Base-by-base conservation (phyloP, 2,797 vertebrate genomes). In the Myoxocephalus aenaeus region DNA sequence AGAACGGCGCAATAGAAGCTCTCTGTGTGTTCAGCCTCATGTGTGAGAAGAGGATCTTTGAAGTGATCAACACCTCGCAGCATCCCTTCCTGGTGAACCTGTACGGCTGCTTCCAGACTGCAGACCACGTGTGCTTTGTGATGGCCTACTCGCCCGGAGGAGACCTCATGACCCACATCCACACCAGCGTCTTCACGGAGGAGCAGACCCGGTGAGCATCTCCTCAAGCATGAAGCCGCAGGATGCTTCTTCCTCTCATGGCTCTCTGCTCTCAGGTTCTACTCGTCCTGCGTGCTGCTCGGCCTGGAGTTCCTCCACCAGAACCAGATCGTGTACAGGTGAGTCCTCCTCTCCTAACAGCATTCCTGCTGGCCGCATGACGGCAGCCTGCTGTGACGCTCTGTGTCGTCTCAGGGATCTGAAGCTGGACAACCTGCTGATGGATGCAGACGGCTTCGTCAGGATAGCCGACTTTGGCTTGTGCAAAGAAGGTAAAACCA, bases 131-230 rank as follows among this genome's bases (percentile, higher is more conserved):
- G 69, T 99, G 98, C 85, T 99, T 99, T 2, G 96, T 99, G 80
- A 99, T 98, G 81, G 97, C 97, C 77, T 99, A 99, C 72, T 96
- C 96, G 1, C 96, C 97, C 0, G 98, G 98, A 0, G 98, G 98
- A 40, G 98, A 99, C 93, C 96, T 99, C 34, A 99, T 99, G 98
- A 98, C 96, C 51, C 98, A 96, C 90, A 98, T 99, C 73, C 97
- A 97, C 4, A 93, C 92, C 68, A 96, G 92, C 48, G 95, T 98
- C 88, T 99, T 99, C 91, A 94, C 92, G 0, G 97, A 97, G 86
- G 94, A 91, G 2, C 94, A 95, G 75, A 70, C 97, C 32, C 80
- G 92, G 97, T 99, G 82, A 86, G 91, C 34, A 0, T 14, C 4
- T 32, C 29, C 29, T 32, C 29, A 32, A 15, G n/a, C 10, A 66